A percentile compares a stretch with the other conserved stretches of the same genome.
phyloP scores from a whole-genome alignment of 2,113 vertebrate species.

The Archocentrus centrarchus region DNA sequence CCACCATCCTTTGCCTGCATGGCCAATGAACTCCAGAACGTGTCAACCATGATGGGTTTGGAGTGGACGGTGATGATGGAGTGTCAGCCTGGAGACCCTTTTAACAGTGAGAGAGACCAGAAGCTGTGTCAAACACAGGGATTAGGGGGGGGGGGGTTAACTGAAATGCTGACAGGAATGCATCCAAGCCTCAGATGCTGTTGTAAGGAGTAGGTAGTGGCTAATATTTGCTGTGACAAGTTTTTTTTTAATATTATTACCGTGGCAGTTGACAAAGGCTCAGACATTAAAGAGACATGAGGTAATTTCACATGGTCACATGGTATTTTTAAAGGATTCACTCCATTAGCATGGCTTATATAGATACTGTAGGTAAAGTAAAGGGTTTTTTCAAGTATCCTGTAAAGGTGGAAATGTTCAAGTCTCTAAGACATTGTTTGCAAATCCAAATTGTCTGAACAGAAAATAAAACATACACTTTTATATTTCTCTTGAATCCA shows the following conservation, averaged over 20 bases:
- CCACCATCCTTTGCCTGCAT: constrained; percentile 18
- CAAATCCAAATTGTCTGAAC: too few relatives aligned
- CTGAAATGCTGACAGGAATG: neutral
- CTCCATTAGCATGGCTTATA: too few relatives aligned
- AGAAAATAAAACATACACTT: too few relatives aligned
- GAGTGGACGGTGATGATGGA: neutral
- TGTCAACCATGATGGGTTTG: neutral
- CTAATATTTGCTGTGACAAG: constrained; percentile 15
- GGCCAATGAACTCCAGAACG: constrained; percentile 35
- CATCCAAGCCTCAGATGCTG: constrained; percentile 15
- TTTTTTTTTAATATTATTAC: constrained; percentile 29
- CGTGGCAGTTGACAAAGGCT: neutral
- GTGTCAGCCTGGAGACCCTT: neutral
- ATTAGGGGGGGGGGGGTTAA: neutral
- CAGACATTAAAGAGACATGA: too few relatives aligned
- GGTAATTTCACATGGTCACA: too few relatives aligned
- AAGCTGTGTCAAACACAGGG: constrained; percentile 25
- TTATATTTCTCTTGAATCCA: too few relatives aligned
- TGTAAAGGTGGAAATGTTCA: too few relatives aligned
- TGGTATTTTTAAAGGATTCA: too few relatives aligned
- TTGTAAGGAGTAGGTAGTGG: neutral
- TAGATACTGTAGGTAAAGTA: too few relatives aligned
- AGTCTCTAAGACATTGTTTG: too few relatives aligned
- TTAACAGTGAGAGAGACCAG: constrained; percentile 46
- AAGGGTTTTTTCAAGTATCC: too few relatives aligned